These are phyloP conservation scores for Poeciliopsis occidentalis DNA, from an alignment of 2,113 vertebrate genomes.

Conservation along the genomic window DNA sequence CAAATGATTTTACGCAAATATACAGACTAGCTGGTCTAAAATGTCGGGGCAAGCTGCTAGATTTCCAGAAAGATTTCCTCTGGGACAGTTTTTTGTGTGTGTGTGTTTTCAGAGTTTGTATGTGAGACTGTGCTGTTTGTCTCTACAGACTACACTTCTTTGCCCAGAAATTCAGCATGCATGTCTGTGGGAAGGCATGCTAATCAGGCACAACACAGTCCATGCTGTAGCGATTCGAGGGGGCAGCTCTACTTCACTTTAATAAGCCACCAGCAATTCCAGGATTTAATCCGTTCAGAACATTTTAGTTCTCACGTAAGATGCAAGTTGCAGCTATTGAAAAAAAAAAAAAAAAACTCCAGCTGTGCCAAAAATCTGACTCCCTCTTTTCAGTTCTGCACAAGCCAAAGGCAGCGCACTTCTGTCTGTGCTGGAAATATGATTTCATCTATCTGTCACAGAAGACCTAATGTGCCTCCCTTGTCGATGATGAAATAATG, in stretches of 20 bases:
- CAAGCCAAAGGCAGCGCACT: not conserved
- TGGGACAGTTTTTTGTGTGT: not conserved
- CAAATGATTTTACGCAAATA: not conserved
- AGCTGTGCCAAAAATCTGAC: conserved; percentile 1
- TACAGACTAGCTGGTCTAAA: not conserved
- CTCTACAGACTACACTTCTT: conserved; percentile 21
- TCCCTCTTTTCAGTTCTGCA: not conserved
- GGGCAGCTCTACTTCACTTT: not conserved
- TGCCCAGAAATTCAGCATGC: conserved; percentile 27
- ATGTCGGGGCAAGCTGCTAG: conserved; percentile 27
- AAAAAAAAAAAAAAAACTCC: not conserved
- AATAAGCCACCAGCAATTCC: not conserved
- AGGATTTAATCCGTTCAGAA: conserved; percentile 32
- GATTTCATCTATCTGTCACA: conserved; percentile 37
- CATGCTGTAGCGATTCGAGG: conserved; percentile 8
- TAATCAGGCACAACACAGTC: conserved; percentile 40
- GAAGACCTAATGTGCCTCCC: conserved; percentile 41
- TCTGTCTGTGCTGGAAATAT: conserved; percentile 16
- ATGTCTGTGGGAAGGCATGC: conserved; percentile 50
- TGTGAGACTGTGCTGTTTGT: conserved; percentile 4
- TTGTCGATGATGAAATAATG: conserved; percentile 54
- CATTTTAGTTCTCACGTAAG: conserved; percentile 16
- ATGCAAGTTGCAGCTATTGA: conserved; percentile 12
- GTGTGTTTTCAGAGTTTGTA: not conserved
- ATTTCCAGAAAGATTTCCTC: conserved; percentile 50